A percentile compares a stretch with the other conserved stretches of the same genome.
phyloP scores from a whole-genome alignment of 2,797 vertebrate species.

The Anniella stebbinsi region DNA sequence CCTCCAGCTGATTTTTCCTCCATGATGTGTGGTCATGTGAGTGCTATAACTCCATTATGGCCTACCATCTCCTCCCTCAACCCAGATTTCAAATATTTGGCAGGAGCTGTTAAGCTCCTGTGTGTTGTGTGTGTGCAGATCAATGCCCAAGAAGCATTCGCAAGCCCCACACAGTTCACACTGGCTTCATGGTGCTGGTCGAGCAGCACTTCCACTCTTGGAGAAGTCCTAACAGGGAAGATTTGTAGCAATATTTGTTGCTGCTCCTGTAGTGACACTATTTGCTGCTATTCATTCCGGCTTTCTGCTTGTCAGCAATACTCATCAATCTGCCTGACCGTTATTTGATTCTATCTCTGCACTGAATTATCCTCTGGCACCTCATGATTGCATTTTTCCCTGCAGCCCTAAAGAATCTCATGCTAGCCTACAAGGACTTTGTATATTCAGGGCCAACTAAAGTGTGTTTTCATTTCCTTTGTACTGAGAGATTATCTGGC shows the following conservation, averaged over 20 bases:
- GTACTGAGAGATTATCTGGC: background rate
- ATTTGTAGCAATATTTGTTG: background rate
- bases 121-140: background rate
- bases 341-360: constrained; percentile 34
- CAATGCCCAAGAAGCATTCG: background rate
- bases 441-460: background rate
- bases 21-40: background rate
- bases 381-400: constrained; percentile 34
- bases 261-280: background rate
- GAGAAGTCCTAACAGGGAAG: background rate
- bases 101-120: background rate
- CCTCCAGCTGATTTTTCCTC: background rate
- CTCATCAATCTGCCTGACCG: constrained; percentile 44
- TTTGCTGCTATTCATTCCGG: background rate
- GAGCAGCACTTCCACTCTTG: background rate
- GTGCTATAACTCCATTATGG: background rate
- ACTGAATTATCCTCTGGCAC: constrained; percentile 30
- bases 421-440: background rate
- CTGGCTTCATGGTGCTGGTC: background rate
- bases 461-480: constrained; percentile 16
- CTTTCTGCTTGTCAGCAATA: constrained; percentile 22
- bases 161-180: background rate
- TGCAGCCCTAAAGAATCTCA: constrained; percentile 26
- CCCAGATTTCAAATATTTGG: background rate
- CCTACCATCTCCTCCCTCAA: background rate